Conservation (phyloP, 2,888 invertebrate species). For the Eudemis profundana region DNA sequence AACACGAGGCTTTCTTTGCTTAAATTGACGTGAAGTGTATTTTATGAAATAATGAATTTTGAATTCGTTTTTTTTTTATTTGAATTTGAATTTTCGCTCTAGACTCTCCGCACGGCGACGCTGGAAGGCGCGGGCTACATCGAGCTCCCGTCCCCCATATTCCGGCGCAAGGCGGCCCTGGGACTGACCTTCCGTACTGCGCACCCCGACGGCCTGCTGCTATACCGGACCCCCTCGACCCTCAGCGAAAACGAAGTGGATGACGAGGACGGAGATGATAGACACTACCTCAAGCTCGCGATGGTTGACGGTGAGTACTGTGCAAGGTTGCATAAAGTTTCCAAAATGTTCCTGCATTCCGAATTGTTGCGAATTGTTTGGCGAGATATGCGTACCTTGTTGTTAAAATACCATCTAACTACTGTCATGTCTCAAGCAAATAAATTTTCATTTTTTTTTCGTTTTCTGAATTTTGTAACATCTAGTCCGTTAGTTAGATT, state of each 20-base stretch:
- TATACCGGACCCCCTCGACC: conserved; percentile 86
- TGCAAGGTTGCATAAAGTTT: too few relatives aligned
- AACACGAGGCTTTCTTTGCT: too few relatives aligned
- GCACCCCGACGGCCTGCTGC: conserved; percentile 87
- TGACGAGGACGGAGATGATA: conserved; percentile 64
- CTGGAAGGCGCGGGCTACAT: conserved; percentile 92
- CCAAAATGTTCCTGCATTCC: too few relatives aligned
- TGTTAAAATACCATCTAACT: too few relatives aligned
- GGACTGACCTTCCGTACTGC: conserved; percentile 92
- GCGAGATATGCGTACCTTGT: too few relatives aligned
- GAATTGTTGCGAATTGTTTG: too few relatives aligned
- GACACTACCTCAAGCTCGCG: conserved; percentile 67
- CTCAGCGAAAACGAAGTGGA: conserved; percentile 62
- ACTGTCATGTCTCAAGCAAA: too few relatives aligned
- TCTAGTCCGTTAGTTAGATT: too few relatives aligned
- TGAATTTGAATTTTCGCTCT: conserved; percentile 45
- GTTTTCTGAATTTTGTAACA: too few relatives aligned
- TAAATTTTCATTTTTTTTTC: too few relatives aligned
- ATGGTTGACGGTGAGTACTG: conserved; percentile 67
- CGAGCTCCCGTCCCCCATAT: conserved; percentile 88
- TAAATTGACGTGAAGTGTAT: not conserved
- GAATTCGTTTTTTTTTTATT: too few relatives aligned
- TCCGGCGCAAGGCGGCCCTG: conserved; percentile 88
- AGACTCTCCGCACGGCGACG: conserved; percentile 89
- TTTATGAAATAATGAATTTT: not conserved